phyloP scores from a whole-genome alignment of 64 coral and sea anemone species.

The Porites australiensis region DNA sequence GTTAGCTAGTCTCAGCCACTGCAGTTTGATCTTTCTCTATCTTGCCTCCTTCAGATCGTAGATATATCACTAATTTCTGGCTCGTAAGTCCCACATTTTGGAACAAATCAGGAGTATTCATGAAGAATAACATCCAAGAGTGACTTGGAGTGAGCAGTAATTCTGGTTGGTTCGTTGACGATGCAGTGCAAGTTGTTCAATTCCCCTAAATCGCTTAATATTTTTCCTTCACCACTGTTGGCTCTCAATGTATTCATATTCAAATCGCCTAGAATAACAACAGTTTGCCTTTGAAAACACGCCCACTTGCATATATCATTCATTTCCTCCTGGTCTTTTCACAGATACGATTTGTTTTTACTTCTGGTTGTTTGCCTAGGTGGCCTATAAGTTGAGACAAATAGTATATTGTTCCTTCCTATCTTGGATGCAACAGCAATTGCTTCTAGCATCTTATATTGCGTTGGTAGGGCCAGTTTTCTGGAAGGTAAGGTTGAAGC shows the following conservation, averaged over 20 bases:
- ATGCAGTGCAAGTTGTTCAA: not conserved
- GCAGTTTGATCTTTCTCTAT: constrained; percentile 64
- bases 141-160: not conserved
- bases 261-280: constrained; percentile 70
- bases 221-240: not conserved
- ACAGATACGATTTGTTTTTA: constrained; percentile 8
- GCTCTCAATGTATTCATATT: not conserved
- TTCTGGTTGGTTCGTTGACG: not conserved
- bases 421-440: constrained; percentile 65
- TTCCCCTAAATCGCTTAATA: constrained; percentile 7
- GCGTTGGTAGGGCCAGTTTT: constrained; percentile 60
- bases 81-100: constrained; percentile 1
- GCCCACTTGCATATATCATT: constrained; percentile 77
- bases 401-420: constrained; percentile 53
- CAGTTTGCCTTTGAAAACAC: constrained; percentile 59
- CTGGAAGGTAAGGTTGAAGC: constrained; percentile 60
- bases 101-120: not conserved
- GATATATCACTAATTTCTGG: not conserved
- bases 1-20: constrained; percentile 29
- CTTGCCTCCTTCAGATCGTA: not conserved
- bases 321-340: constrained; percentile 69
- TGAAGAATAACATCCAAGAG: not conserved
- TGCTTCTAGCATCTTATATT: constrained; percentile 72
- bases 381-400: constrained; percentile 68
- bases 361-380: constrained; percentile 44